Percentiles rank a stretch among this genome's conserved stretches.
phyloP scores from a whole-genome alignment of 1,140 invertebrate species.

The Dinoponera quadriceps region DNA sequence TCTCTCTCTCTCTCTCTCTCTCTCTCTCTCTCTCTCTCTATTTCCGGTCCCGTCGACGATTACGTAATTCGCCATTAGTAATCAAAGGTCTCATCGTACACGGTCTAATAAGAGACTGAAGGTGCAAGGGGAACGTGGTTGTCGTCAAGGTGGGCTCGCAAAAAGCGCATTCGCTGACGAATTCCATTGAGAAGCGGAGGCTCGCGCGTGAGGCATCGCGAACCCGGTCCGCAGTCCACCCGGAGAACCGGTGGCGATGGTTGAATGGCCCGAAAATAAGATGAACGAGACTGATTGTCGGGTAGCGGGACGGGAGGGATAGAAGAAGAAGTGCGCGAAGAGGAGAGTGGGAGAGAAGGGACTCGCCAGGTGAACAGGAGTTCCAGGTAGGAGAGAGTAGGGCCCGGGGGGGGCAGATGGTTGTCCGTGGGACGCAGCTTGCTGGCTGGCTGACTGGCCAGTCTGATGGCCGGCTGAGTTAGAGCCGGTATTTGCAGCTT shows the following conservation, averaged over 20 bases:
- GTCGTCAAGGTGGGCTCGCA: constrained; percentile 16
- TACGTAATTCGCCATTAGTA: constrained; percentile 40
- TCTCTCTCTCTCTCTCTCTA: not conserved
- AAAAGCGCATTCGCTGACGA: constrained; percentile 61
- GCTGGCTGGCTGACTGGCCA: constrained; percentile 16
- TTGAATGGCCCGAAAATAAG: constrained; percentile 77
- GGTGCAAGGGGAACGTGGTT: not conserved
- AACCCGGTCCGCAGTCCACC: constrained; percentile 30
- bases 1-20: no score
- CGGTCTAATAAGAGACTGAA: no score
- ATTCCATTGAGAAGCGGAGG: constrained; percentile 70
- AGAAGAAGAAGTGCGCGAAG: not conserved
- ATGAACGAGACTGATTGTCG: constrained; percentile 73
- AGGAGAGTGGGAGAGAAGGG: not conserved
- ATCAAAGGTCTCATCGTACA: not conserved
- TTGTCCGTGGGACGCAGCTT: constrained; percentile 31
- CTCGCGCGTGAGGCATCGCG: constrained; percentile 31
- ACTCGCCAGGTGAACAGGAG: constrained; percentile 70
- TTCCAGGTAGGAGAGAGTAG: constrained; percentile 68
- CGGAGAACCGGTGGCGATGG: constrained; percentile 70
- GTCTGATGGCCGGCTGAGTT: constrained; percentile 27
- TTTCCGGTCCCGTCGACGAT: constrained; percentile 33
- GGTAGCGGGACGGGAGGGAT: constrained; percentile 26
- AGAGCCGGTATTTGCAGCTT: constrained; percentile 62
- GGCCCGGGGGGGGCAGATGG: constrained; percentile 70